These are phyloP conservation scores for Drosophila mulleri DNA, from an alignment of 2,888 invertebrate species.

Conservation along the genomic window DNA sequence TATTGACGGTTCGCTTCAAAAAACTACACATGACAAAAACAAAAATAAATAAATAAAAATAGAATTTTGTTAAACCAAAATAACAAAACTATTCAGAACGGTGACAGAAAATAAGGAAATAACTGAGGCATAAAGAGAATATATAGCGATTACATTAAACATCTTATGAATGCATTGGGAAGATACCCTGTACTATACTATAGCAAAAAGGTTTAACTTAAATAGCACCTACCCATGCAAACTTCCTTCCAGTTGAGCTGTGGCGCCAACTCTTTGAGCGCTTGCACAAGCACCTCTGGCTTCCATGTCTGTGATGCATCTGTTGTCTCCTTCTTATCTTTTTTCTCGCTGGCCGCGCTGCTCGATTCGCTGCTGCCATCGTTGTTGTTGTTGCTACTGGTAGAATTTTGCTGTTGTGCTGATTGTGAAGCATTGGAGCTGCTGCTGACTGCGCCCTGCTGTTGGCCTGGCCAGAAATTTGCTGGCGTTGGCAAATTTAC, in stretches of 20 bases:
- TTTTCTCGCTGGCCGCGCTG: constrained; percentile 64
- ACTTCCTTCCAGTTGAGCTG: constrained; percentile 97
- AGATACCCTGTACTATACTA: neutral
- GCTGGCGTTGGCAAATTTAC: constrained; percentile 90
- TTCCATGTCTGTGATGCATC: constrained; percentile 91
- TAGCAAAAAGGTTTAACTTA: too few species aligned
- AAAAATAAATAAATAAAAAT: neutral
- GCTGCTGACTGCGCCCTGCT: constrained; percentile 73
- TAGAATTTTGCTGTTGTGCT: constrained; percentile 54
- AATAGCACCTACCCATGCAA: constrained; percentile 88
- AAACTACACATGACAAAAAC: neutral
- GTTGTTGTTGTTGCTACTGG: constrained; percentile 51
- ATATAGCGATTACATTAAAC: too few species aligned
- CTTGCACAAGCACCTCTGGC: constrained; percentile 95
- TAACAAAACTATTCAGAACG: neutral
- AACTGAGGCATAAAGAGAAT: neutral
- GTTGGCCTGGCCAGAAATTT: constrained; percentile 87
- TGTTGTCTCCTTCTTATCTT: constrained; percentile 86
- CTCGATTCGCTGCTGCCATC: constrained; percentile 65
- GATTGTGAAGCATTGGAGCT: constrained; percentile 47
- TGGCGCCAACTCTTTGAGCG: constrained; percentile 94
- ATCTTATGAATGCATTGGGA: too few species aligned
- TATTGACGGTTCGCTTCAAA: neutral
- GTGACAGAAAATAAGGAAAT: constrained; percentile 1
- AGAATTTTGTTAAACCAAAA: neutral